Base-by-base conservation (phyloP, 2,113 vertebrate species). In the Laticauda colubrina region DNA sequence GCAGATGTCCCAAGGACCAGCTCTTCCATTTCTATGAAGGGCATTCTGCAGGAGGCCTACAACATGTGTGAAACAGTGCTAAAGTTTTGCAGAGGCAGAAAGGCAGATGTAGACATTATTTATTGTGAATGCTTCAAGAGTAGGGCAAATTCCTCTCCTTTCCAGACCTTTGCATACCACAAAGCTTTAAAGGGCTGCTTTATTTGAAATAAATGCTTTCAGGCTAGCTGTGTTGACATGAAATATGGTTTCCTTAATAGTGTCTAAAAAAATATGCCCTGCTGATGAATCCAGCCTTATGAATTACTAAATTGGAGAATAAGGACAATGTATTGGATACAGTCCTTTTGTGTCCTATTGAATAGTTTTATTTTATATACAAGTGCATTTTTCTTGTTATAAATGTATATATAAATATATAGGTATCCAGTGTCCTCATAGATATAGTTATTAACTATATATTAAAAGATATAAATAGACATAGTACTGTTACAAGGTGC, bases 301-400 rank as follows among this genome's bases (percentile, higher is more conserved):
- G 51, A 55, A 39, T 4, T 21, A 23, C 55, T 10, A 8, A n/a
- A 85, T 55, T 55, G 23, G 51, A 39, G 34, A 69, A 29, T 51
- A 53, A 75, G 15, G 8, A 64, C 6, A n/a, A 29, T 75, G n/a
- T 48, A 29, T 69, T 24, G 23, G 12, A 34, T 54, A 91, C 43
- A 15, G 2, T 39, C 11, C 14, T 10, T 48, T 55, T 55, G n/a
- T 86, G 23, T 4, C 48, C 4, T 11, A 57, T 2, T 85, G 18
- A 0, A 0, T 59, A 51, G 14, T 90, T 94, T 92, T 0, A 45
- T 57, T 20, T 59, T 0, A n/a, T 26, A 0, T 0, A 0, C 2
- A 55, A 89, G 57, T n/a, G 21, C 91, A 29, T 57, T 11, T 92
- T 39, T 45, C 11, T 1, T 85, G 18, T 54, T 20, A 81, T 34